Conservation (phyloP, 2,113 vertebrate genomes). For the Panthera tigris region DNA sequence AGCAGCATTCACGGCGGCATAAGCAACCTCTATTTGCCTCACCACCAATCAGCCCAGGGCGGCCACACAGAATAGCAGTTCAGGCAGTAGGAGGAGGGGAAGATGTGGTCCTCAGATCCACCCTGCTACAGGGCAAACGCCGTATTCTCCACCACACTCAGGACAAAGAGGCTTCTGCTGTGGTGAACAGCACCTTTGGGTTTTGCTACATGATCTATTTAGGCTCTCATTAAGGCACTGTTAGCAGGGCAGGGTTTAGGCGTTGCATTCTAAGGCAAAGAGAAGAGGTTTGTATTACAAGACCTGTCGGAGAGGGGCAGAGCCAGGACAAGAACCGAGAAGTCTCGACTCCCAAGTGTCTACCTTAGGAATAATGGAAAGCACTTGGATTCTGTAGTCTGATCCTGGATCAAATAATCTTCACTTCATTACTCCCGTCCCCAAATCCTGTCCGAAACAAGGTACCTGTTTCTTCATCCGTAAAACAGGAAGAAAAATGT, state of each 20-base stretch:
- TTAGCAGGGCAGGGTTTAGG: not conserved
- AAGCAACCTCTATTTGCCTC: not conserved
- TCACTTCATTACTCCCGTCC: not conserved
- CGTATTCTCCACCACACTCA: not conserved
- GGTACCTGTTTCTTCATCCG: not conserved
- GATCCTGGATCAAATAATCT: not conserved
- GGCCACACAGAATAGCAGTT: not conserved
- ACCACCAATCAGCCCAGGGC: not conserved
- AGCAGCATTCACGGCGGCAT: constrained; percentile 33
- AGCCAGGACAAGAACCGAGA: not conserved
- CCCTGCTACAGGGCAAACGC: not conserved
- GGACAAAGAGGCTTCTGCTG: not conserved
- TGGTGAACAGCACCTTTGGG: not conserved
- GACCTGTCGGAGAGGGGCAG: not conserved
- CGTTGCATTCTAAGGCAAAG: not conserved
- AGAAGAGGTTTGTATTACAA: not conserved
- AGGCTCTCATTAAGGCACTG: not conserved
- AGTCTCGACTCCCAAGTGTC: not conserved
- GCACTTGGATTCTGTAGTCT: not conserved
- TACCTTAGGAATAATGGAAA: not conserved
- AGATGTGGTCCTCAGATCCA: not conserved
- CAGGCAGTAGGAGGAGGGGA: not conserved
- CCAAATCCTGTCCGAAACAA: not conserved
- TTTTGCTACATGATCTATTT: not conserved
- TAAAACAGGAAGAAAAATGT: constrained; percentile 1